Evolutionary conservation across 2,113 vertebrate species (phyloP).

Genomic region (Pteruthius melanotis): DNA sequence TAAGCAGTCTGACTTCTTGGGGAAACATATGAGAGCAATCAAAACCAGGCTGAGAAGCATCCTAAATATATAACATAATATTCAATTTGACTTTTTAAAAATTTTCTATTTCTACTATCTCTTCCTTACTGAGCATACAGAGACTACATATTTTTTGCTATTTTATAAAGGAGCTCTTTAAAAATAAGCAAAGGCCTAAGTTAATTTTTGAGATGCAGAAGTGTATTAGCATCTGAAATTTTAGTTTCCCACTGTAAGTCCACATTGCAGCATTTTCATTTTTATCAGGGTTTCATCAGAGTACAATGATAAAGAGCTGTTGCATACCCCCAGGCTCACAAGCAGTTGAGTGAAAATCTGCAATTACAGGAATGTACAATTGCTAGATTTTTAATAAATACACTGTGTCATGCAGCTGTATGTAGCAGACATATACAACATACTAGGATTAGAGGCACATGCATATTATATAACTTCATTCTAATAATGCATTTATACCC

Average conservation of each 20-base stretch:
- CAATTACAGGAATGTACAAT: background rate
- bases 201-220: conserved; percentile 33
- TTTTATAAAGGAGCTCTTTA: background rate
- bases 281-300: conserved; percentile 53
- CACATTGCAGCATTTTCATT: conserved; percentile 20
- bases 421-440: background rate
- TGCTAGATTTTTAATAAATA: conserved; percentile 25
- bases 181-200: conserved; percentile 35
- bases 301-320: conserved; percentile 13
- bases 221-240: conserved; percentile 29
- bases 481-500: background rate
- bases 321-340: background rate
- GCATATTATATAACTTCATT: background rate
- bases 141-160: background rate
- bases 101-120: background rate
- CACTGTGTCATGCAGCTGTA: background rate
- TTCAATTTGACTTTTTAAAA: background rate
- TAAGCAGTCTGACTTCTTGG: background rate
- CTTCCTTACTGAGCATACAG: background rate
- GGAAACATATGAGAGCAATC: background rate
- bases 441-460: background rate
- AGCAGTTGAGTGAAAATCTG: conserved; percentile 15
- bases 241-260: background rate
- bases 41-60: background rate
- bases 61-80: background rate